These are phyloP conservation scores for Ranitomeya imitator DNA, from an alignment of 2,113 vertebrate genomes.

Conservation along the genomic window DNA sequence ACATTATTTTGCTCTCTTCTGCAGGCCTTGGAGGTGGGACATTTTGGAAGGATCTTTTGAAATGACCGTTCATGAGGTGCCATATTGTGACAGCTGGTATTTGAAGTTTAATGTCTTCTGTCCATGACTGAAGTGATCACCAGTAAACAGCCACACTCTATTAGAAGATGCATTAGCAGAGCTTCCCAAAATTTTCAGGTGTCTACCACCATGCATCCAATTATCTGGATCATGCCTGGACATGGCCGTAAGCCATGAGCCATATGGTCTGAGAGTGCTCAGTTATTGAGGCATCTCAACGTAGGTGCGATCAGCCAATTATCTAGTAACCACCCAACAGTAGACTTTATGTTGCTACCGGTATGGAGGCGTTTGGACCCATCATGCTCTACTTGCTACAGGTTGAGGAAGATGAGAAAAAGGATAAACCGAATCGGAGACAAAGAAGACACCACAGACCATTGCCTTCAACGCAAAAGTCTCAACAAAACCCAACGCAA, in stretches of 20 bases:
- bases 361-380: slow-evolving; percentile 46
- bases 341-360: neutral
- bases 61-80: no score
- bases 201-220: neutral
- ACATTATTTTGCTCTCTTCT: no score
- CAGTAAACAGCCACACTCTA: neutral
- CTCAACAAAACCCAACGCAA: neutral
- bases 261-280: neutral
- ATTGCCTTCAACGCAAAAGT: neutral
- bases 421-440: neutral
- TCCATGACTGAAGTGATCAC: no score
- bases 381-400: slow-evolving; percentile 44
- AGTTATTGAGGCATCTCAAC: neutral
- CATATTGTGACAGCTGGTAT: no score
- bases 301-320: neutral
- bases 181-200: neutral
- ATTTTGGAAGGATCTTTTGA: no score
- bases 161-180: neutral
- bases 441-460: neutral
- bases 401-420: slow-evolving; percentile 31
- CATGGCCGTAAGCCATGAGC: neutral
- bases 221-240: neutral
- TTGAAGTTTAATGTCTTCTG: no score
- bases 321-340: neutral
- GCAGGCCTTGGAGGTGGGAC: no score